Evolutionary conservation across 2,888 invertebrate species (phyloP).

Genomic region (Drosophila neutralis): DNA sequence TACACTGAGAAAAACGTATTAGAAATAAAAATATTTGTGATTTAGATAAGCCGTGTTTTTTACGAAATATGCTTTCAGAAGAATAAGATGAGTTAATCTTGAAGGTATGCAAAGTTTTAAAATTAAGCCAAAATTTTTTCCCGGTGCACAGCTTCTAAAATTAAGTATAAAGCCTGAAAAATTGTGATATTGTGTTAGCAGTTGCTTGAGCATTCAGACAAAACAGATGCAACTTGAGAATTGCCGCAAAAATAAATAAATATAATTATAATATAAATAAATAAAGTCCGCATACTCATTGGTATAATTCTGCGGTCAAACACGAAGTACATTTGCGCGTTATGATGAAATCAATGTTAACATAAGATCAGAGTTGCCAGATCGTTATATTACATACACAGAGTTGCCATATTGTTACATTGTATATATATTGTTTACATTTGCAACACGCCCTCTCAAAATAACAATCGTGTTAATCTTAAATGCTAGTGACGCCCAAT

Average conservation of each 20-base stretch:
- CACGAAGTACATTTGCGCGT: no score
- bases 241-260: background rate
- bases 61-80: background rate
- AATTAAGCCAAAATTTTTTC: background rate
- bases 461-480: no score
- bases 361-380: no score
- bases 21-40: background rate
- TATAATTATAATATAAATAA: background rate
- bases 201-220: background rate
- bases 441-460: no score
- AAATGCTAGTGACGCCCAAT: no score
- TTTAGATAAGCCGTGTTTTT: background rate
- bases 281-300: background rate
- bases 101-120: background rate
- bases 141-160: background rate
- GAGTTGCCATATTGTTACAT: no score
- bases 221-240: background rate
- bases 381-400: no score
- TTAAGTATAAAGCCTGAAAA: background rate
- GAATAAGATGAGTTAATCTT: background rate
- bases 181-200: background rate
- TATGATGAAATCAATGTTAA: no score
- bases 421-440: no score
- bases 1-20: background rate
- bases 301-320: no score